A percentile compares a stretch with the other conserved stretches of the same genome.
phyloP scores from a whole-genome alignment of 2,888 invertebrate genomes.

The Ennomos erosarius region DNA sequence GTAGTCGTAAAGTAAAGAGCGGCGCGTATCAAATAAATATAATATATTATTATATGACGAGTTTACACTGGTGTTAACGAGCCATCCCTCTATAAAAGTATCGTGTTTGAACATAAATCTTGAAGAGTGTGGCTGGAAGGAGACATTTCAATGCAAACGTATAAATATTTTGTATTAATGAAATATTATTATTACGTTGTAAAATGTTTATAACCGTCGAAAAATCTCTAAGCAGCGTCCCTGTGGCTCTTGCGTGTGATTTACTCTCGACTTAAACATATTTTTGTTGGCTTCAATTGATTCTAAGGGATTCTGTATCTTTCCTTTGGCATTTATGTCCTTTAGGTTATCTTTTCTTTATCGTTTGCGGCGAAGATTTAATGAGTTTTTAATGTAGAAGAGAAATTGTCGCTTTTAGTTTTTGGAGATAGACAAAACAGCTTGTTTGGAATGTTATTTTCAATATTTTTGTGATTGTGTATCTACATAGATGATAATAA shows the following conservation, averaged over 20 bases:
- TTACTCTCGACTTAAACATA: slow-evolving; percentile 41
- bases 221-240: slow-evolving; percentile 25
- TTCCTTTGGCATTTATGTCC: slow-evolving; percentile 28
- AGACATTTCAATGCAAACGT: slow-evolving; percentile 69
- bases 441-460: not conserved
- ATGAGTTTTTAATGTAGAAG: slow-evolving; percentile 63
- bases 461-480: no score
- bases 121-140: slow-evolving; percentile 50
- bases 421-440: not conserved
- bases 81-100: slow-evolving; percentile 74
- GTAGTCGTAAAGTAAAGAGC: slow-evolving; percentile 65
- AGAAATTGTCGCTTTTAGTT: slow-evolving; percentile 21
- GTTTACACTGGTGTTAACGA: slow-evolving; percentile 83
- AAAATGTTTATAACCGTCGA: slow-evolving; percentile 56
- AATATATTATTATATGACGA: slow-evolving; percentile 68
- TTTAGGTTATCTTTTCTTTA: slow-evolving; percentile 46
- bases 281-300: slow-evolving; percentile 39
- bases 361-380: slow-evolving; percentile 63
- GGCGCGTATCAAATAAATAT: slow-evolving; percentile 54
- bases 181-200: slow-evolving; percentile 69
- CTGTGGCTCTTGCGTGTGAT: slow-evolving; percentile 35
- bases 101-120: slow-evolving; percentile 79
- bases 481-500: no score
- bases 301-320: slow-evolving; percentile 31
- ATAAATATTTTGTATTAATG: slow-evolving; percentile 73